Conservation (phyloP, 2,797 vertebrate species). For the Aldrovandia affinis region DNA sequence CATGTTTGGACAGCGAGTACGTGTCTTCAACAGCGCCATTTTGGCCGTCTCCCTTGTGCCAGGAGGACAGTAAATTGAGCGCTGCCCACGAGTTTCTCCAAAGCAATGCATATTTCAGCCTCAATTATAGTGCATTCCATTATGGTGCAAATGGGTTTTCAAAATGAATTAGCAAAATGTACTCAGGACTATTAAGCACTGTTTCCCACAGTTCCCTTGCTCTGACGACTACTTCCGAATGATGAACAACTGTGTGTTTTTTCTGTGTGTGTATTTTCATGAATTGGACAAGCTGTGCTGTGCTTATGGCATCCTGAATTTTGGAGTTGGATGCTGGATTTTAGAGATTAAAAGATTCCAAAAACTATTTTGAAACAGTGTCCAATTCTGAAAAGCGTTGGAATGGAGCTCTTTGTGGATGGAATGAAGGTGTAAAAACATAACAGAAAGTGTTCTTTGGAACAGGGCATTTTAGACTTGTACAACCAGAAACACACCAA, state of each 20-base stretch:
- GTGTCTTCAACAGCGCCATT: background rate
- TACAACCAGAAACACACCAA: background rate
- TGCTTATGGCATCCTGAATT: background rate
- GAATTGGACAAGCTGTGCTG: background rate
- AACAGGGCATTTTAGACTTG: background rate
- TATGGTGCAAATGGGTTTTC: constrained; percentile 25
- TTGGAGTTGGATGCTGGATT: background rate
- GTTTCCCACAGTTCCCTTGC: constrained; percentile 5
- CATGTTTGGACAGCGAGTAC: constrained; percentile 24
- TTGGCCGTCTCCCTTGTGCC: background rate
- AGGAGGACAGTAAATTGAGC: constrained; percentile 12
- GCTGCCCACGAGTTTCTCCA: background rate
- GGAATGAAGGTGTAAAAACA: background rate
- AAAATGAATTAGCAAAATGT: constrained; percentile 32
- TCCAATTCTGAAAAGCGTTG: background rate
- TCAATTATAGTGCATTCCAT: constrained; percentile 37
- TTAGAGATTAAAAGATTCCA: background rate
- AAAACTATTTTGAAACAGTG: background rate
- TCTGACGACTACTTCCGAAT: constrained; percentile 22
- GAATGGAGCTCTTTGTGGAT: background rate
- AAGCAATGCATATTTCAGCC: constrained; percentile 37
- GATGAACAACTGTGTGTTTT: background rate
- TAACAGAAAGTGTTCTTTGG: background rate
- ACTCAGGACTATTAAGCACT: constrained; percentile 17
- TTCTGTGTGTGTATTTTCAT: background rate